Evolutionary conservation across 2,113 vertebrate genomes (phyloP).

Genomic region (Lepus americanus): DNA sequence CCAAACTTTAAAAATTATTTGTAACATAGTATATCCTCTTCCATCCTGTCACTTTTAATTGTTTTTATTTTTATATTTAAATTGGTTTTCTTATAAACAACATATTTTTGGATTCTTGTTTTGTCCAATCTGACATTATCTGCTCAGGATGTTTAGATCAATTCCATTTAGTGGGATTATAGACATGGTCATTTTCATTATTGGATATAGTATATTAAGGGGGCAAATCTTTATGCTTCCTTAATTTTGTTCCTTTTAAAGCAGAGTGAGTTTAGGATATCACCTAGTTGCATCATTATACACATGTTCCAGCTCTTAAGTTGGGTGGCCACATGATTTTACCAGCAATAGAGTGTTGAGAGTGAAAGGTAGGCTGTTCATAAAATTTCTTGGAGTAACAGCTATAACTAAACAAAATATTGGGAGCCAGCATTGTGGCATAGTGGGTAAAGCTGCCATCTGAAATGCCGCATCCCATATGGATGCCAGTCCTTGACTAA

Average conservation of each 20-base stretch:
- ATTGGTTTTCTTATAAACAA: neutral
- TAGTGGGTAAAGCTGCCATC: too few relatives aligned
- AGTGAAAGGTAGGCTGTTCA: neutral
- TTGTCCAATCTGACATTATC: neutral
- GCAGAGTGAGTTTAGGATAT: neutral
- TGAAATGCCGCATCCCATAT: too few relatives aligned
- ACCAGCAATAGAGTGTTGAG: neutral
- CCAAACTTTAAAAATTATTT: neutral
- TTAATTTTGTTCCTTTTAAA: neutral
- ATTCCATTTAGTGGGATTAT: slow-evolving; percentile 9
- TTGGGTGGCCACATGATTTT: neutral
- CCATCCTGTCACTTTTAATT: neutral
- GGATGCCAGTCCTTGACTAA: too few relatives aligned
- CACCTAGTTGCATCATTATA: neutral
- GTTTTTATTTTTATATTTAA: neutral
- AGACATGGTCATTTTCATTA: neutral
- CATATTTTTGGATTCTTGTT: neutral
- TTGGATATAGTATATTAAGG: neutral
- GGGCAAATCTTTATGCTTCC: neutral
- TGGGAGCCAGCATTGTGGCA: too few relatives aligned
- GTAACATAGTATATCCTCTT: neutral
- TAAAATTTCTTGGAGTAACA: neutral
- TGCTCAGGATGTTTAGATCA: neutral
- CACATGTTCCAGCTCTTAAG: neutral
- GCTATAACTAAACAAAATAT: neutral